phyloP scores from a whole-genome alignment of 2,888 invertebrate species.

The Strigamia crassipes region DNA sequence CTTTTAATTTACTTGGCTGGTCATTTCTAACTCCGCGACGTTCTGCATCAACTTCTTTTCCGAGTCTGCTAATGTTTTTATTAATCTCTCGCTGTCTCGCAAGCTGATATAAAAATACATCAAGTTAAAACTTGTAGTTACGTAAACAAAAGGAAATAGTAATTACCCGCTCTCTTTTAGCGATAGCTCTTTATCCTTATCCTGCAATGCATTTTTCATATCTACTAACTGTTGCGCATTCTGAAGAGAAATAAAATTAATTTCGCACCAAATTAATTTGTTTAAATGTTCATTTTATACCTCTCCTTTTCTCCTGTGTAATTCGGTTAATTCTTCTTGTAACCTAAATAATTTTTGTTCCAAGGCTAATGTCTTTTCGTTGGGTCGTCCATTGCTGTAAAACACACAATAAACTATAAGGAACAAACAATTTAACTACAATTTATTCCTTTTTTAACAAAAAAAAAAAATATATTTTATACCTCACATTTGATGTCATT shows the following conservation, averaged over 20 bases:
- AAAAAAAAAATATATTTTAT: background rate
- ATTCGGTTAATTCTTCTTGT: constrained; percentile 89
- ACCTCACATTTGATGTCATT: constrained; percentile 54
- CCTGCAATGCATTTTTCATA: constrained; percentile 81
- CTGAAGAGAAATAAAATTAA: constrained; percentile 52
- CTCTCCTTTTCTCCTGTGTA: constrained; percentile 87
- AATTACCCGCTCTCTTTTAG: constrained; percentile 73
- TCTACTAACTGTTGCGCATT: constrained; percentile 92
- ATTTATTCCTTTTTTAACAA: background rate
- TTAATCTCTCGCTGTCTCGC: constrained; percentile 49
- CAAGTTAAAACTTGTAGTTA: constrained; percentile 50
- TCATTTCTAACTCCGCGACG: constrained; percentile 67
- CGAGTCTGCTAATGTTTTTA: constrained; percentile 50
- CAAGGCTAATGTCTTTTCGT: constrained; percentile 66
- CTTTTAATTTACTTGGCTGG: constrained; percentile 65
- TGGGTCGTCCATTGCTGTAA: constrained; percentile 55
- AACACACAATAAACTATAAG: constrained; percentile 2
- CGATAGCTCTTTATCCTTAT: constrained; percentile 76
- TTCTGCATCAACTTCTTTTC: constrained; percentile 52
- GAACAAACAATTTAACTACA: background rate
- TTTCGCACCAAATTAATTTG: background rate
- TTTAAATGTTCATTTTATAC: constrained; percentile 52
- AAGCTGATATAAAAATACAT: constrained; percentile 48
- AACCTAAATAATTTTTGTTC: constrained; percentile 84
- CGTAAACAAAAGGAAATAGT: too few relatives aligned